These are phyloP conservation scores for Yponomeuta evonymella DNA, from an alignment of 2,888 invertebrate genomes.

Conservation along the genomic window DNA sequence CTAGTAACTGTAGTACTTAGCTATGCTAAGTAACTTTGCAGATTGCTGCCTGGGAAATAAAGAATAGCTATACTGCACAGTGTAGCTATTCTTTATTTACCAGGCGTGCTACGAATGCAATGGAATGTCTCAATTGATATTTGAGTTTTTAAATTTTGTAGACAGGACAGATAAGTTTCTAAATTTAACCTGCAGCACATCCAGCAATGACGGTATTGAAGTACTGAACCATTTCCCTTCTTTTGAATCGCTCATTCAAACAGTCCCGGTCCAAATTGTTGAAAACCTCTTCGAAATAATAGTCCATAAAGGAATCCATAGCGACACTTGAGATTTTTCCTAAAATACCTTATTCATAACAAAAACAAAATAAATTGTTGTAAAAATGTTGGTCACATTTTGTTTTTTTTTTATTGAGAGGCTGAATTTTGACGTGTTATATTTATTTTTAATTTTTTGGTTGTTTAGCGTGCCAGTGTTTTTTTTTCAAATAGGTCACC, in stretches of 20 bases:
- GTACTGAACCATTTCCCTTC: conserved; percentile 84
- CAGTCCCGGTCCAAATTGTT: conserved; percentile 82
- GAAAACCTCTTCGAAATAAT: conserved; percentile 86
- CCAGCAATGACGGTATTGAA: conserved; percentile 87
- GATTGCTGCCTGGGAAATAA: too few species aligned
- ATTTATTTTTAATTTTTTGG: neutral
- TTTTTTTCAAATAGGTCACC: too few species aligned
- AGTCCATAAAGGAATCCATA: conserved; percentile 88
- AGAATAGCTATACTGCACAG: too few species aligned
- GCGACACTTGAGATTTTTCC: conserved; percentile 15
- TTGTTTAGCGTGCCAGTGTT: neutral
- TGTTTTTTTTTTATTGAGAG: neutral
- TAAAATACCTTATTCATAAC: conserved; percentile 2
- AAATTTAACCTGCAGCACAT: conserved; percentile 74
- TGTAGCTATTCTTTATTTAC: too few species aligned
- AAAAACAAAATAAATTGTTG: neutral
- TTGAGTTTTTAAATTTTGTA: too few species aligned
- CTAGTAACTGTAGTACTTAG: too few species aligned
- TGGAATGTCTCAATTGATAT: too few species aligned
- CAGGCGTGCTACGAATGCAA: too few species aligned
- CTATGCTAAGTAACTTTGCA: too few species aligned
- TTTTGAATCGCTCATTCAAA: conserved; percentile 82
- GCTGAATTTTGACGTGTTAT: neutral
- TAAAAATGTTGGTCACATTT: neutral
- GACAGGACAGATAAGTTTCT: too few species aligned